A percentile compares a stretch with the other conserved stretches of the same genome.
phyloP scores from a whole-genome alignment of 2,113 vertebrate genomes.

The Cyanoderma ruficeps region DNA sequence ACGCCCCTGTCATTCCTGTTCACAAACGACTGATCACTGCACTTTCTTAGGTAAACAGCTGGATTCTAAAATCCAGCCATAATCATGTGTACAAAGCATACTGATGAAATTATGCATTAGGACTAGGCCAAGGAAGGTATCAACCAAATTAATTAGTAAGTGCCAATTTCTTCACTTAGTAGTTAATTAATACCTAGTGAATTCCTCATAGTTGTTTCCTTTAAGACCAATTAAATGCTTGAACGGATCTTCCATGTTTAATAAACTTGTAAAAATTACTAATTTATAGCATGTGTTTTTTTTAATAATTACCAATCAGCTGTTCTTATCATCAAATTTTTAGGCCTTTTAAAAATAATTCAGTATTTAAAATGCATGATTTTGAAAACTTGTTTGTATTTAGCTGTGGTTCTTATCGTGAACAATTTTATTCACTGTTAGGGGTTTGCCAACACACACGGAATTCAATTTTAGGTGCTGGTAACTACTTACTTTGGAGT shows the following conservation, averaged over 20 bases:
- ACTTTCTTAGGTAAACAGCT: neutral
- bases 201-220: constrained; percentile 26
- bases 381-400: neutral
- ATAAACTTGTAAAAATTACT: constrained; percentile 51
- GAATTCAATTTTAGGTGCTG: neutral
- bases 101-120: neutral
- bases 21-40: neutral
- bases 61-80: neutral
- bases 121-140: neutral
- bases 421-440: neutral
- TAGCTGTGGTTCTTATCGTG: neutral
- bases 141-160: constrained; percentile 19
- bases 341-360: constrained; percentile 28
- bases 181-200: constrained; percentile 59
- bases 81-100: neutral
- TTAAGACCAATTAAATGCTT: constrained; percentile 55
- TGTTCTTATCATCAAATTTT: constrained; percentile 28
- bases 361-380: constrained; percentile 9
- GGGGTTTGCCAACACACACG: neutral
- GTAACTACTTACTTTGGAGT: neutral
- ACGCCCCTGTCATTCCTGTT: neutral
- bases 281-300: neutral
- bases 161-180: constrained; percentile 37
- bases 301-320: constrained; percentile 15
- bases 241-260: constrained; percentile 29